These are phyloP conservation scores for Rhizoglyphus robini DNA, from an alignment of 1,140 invertebrate species.

Conservation along the genomic window DNA sequence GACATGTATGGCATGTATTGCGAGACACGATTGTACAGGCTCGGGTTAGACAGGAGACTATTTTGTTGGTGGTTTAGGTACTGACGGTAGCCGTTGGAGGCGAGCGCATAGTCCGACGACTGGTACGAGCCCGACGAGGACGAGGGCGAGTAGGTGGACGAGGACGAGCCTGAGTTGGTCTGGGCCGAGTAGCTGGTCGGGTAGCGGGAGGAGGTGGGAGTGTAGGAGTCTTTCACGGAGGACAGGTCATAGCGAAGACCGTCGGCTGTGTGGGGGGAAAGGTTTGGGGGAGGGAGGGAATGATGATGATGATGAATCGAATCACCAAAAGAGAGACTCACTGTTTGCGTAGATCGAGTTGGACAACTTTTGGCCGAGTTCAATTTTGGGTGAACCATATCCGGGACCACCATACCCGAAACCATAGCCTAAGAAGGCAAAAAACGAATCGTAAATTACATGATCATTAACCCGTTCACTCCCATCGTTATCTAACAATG, in stretches of 20 bases:
- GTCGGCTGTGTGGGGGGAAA: slow-evolving; percentile 8
- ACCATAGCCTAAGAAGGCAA: too few species aligned
- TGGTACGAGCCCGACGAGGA: not conserved
- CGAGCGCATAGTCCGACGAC: not conserved
- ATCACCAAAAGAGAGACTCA: not conserved
- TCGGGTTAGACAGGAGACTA: not conserved
- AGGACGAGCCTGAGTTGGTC: not conserved
- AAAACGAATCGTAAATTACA: too few species aligned
- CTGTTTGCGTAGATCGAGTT: slow-evolving; percentile 2
- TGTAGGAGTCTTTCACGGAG: not conserved
- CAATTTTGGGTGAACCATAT: not conserved
- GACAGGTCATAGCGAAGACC: not conserved
- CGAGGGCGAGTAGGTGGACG: not conserved
- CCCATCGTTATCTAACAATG: too few species aligned
- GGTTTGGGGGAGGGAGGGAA: too few species aligned
- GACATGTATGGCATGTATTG: not conserved
- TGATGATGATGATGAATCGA: not conserved
- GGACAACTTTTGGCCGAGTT: slow-evolving; percentile 2
- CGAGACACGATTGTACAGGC: not conserved
- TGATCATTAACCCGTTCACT: too few species aligned
- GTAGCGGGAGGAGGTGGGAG: not conserved
- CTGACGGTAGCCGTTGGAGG: not conserved
- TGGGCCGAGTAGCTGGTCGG: too few species aligned
- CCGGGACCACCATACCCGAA: too few species aligned
- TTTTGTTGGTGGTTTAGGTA: not conserved